Base-by-base conservation (phyloP, 2,113 vertebrate species). In the Colius striatus region DNA sequence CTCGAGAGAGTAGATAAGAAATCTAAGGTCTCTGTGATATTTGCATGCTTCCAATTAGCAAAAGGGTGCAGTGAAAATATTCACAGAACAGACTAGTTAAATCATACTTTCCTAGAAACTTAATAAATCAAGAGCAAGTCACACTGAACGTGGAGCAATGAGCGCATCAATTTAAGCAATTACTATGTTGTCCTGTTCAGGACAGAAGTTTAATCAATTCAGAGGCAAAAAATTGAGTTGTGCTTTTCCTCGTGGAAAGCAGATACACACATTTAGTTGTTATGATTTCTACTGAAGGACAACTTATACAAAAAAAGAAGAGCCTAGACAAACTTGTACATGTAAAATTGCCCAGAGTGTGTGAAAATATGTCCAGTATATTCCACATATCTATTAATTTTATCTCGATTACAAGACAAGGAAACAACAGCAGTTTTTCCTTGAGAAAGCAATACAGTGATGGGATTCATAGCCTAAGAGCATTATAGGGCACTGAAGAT, bases 81-180 rank as follows among this genome's bases (percentile, higher is more conserved):
- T 88, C 79, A 92, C 62, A 91, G 84, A 93, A 75, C 34, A 70
- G 45, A 88, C 45, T 76, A 81, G 29, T 57, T 93, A 84, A 93
- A 88, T 83, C 48, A 83, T 72, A 94, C 96, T 89, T 94, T 74
- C 17, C 67, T 71, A 48, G 50, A 94, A 95, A 32, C 21, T 47
- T 91, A 93, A 97, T 96, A 95, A 97, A 97, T 96, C 94, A 97
- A 94, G 76, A 88, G 32, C 54, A 93, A 97, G 79, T 19, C 63
- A 51, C 90, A 94, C 36, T 18, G 45, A 94, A 68, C 38, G 25
- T 43, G 85, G 79, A 90, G 74, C 76, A 97, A 25, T 17, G 21
- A 86, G 57, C 12, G 22, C 70, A 97, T 97, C 90, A 95, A 45
- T 97, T 93, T 94, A 65, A 72, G 30, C 83, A 95, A 95, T 47